Percentiles rank a stretch among this genome's conserved stretches.
These are phyloP conservation scores for Hydrolagus affinis DNA, from an alignment of 2,113 vertebrate species.

Conservation along the genomic window DNA sequence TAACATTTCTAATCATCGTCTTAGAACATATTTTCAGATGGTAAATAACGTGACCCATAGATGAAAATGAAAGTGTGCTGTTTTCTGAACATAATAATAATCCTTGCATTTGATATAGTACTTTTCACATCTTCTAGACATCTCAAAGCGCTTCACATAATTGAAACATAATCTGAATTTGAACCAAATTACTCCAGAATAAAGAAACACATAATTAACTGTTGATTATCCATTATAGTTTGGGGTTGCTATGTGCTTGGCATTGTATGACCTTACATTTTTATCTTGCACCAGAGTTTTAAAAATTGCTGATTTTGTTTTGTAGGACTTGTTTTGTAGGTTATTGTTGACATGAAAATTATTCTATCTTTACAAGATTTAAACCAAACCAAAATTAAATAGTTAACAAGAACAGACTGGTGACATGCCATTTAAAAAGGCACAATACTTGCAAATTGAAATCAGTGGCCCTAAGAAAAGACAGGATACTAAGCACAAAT, in stretches of 20 bases:
- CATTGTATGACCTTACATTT: not conserved
- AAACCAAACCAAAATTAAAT: not conserved
- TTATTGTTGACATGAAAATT: not conserved
- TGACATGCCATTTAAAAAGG: not conserved
- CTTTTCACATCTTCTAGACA: too few species aligned
- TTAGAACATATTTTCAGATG: not conserved
- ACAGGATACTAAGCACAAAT: not conserved
- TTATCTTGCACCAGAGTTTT: not conserved
- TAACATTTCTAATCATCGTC: not conserved
- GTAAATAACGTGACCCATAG: not conserved
- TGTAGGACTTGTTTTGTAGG: not conserved
- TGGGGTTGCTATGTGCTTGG: not conserved
- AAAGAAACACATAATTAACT: not conserved
- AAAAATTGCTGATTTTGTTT: not conserved
- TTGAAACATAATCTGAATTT: not conserved
- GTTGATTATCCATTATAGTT: slow-evolving; percentile 12
- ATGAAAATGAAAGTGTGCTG: not conserved
- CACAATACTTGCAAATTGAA: not conserved
- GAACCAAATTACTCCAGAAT: not conserved
- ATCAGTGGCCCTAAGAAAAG: too few species aligned
- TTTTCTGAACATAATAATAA: too few species aligned
- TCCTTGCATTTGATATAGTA: too few species aligned
- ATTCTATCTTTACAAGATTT: not conserved
- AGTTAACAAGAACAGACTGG: not conserved
- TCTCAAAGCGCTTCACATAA: too few species aligned